A percentile compares a stretch with the other conserved stretches of the same genome.
phyloP scores from a whole-genome alignment of 1,140 invertebrate species.

The Heterodera schachtii region DNA sequence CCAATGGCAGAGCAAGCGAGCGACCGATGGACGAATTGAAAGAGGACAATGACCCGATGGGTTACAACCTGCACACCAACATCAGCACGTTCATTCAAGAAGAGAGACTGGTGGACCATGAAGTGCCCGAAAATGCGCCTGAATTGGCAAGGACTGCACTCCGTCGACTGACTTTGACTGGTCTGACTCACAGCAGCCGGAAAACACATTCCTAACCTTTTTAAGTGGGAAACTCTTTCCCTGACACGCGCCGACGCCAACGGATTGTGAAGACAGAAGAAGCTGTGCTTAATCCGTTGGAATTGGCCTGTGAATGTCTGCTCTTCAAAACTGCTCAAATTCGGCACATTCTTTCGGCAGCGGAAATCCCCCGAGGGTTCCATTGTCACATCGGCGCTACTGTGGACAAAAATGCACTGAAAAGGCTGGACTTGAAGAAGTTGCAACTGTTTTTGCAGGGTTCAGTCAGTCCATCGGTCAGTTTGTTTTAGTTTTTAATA shows the following conservation, averaged over 20 bases:
- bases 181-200: conserved; percentile 13
- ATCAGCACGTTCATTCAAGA: conserved; percentile 50
- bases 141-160: conserved; percentile 51
- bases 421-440: conserved; percentile 47
- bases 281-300: conserved; percentile 44
- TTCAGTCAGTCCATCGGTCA: conserved; percentile 52
- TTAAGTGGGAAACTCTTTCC: conserved; percentile 51
- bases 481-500: neutral
- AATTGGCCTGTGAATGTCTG: conserved; percentile 51
- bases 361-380: conserved; percentile 41
- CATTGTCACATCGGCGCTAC: conserved; percentile 13
- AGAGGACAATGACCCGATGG: conserved; percentile 43
- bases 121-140: conserved; percentile 36
- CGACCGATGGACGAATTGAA: neutral
- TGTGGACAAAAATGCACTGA: conserved; percentile 35
- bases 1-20: neutral
- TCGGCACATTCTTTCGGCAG: conserved; percentile 43
- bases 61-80: conserved; percentile 50
- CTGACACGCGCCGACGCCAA: conserved; percentile 46
- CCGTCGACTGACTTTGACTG: conserved; percentile 45
- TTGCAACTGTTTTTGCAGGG: conserved; percentile 54
- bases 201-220: neutral
- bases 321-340: conserved; percentile 51
- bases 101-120: conserved; percentile 45
- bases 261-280: conserved; percentile 35